Evolutionary conservation across 1,140 invertebrate species (phyloP), one percentile per base, ranked within the genome.

Genomic region (Neuroterus valhalla): DNA sequence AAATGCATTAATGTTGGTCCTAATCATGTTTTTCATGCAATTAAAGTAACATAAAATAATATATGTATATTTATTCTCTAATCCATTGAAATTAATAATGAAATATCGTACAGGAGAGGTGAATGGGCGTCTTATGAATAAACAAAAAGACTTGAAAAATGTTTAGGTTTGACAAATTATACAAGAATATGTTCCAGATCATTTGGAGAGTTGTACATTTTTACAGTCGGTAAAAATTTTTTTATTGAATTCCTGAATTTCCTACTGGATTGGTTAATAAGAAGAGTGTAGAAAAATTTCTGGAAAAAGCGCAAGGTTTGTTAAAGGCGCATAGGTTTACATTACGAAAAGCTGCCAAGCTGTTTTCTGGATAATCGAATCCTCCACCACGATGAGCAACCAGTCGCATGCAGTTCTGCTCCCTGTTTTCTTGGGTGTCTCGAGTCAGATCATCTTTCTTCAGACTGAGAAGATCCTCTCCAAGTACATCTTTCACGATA

Each of bases 291-390:
- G n/a, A 17, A 42, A 23, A 44, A 43, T 43, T 70, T 44, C 71
- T 76, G 72, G 21, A 75, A 78, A 62, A 76, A 69, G 44, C 21
- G 55, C 69, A 74, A 78, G 67, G 70, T 76, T 70, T 83, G 67
- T 70, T 75, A 38, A 38, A 62, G 31, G 23, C 23, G 23, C 23
- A 31, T 31, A 26, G 31, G 82, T 91, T 91, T 89, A 94, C 94
- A 88, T 93, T 91, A 91, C 91, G 92, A 82, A 95, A 93, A 23
- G 94, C 94, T 72, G 91, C 88, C 77, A 95, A 83, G 74, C 93
- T 95, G 84, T 95, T 95, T 87, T 95, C 94, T 15, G 94, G 94
- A 15, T 93, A 94, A 89, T 95, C 94, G 26, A 93, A 89, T 46
- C 91, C 93, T 46, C 93, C 94, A 48, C 94, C 94, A 82, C 94